These are phyloP conservation scores for Strongylocentrotus purpuratus DNA, from an alignment of 35 echinoderm and acorn worm species.

Conservation along the genomic window DNA sequence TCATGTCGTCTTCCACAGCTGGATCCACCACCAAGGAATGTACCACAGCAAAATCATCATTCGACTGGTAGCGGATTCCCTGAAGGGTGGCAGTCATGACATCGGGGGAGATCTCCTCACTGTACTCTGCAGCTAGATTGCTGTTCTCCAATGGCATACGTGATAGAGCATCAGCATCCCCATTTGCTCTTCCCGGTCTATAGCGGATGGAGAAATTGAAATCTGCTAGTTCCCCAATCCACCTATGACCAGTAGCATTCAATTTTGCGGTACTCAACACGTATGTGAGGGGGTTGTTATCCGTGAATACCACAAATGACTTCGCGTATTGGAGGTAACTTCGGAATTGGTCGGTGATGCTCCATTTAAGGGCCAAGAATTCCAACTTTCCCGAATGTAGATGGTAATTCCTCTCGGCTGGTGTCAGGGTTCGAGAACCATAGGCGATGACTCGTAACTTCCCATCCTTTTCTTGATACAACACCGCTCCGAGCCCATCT, in stretches of 20 bases:
- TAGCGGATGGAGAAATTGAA: conserved; percentile 56
- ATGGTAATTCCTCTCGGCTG: conserved; percentile 56
- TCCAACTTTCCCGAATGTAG: conserved; percentile 24
- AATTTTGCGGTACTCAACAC: conserved; percentile 39
- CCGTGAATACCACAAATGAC: conserved; percentile 12
- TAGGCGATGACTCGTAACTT: conserved; percentile 47
- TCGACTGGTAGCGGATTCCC: too few species aligned
- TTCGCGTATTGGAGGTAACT: conserved; percentile 27
- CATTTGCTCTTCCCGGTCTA: background rate
- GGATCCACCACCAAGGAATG: too few species aligned
- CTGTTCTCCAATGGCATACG: conserved; percentile 24
- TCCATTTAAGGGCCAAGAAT: conserved; percentile 41
- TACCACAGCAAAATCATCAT: too few species aligned
- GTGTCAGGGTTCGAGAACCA: conserved; percentile 52
- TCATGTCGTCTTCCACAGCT: too few species aligned
- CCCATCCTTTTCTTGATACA: conserved; percentile 47
- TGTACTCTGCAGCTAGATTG: background rate
- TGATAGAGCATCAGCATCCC: background rate
- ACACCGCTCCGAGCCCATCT: too few species aligned
- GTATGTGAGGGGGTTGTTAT: conserved; percentile 57
- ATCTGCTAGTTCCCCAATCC: conserved; percentile 42
- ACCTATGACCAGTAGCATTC: conserved; percentile 50
- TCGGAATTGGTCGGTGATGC: conserved; percentile 29
- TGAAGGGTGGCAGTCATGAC: background rate
- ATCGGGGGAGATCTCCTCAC: background rate